Base-by-base conservation (phyloP, 2,797 vertebrate genomes). In the Tapirus indicus region DNA sequence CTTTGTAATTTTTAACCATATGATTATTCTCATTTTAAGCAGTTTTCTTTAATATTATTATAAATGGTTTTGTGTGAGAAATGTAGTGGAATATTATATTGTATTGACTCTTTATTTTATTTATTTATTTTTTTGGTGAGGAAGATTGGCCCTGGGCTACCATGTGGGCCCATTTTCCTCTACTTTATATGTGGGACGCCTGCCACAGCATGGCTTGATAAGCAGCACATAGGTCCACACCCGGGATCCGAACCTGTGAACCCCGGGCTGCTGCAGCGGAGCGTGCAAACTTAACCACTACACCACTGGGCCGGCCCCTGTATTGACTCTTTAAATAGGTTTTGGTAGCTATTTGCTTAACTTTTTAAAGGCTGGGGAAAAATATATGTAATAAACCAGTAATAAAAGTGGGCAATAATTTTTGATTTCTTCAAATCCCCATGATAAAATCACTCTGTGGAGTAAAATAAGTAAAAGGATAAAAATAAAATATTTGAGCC, bases 401-500 rank as follows among this genome's bases (percentile, higher is more conserved):
- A 88, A 77, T 88, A 92, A 64, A 93, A 44, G 10, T 89, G 23
- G 88, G 69, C 6, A 79, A 58, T 80, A 79, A 62, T n/a, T 69
- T 75, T 88, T 91, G 35, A 64, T 93, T 75, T 90, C 69, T 90
- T 96, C 69, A 16, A 89, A 72, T 86, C 95, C 23, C 10, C 47
- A 72, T 58, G 89, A 64, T 80, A 41, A 93, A 75, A 86, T 93
- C 49, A 69, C 66, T 25, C 58, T 71, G 4, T 75, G 27, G 44
- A 77, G n/a, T 94, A 91, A 77, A 90, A 75, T 80, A 58, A 91
- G 20, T 41, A 86, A 66, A 66, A 83, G n/a, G 4, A 21, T 58
- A n/a, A 77, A 89, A 69, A 32, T 18, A 41, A 85, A 41, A 38
- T 79, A 84, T 56, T 95, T 79, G 35, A 47, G 47, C n/a, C 21